Evolutionary conservation across 2,888 invertebrate species (phyloP).

Genomic region (Andrena chrysosceles): DNA sequence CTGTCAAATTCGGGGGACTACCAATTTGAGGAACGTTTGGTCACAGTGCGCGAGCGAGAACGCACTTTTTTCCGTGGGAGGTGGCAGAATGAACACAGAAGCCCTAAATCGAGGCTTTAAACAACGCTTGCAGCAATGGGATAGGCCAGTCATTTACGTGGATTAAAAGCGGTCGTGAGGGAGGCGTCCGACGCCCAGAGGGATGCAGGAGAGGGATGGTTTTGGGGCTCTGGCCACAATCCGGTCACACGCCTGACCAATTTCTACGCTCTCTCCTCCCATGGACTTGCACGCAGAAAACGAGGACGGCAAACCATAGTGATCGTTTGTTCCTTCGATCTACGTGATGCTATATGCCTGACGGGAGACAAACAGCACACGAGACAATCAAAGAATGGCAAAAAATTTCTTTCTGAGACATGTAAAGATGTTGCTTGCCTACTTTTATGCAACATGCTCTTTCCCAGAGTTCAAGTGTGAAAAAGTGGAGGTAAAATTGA

Average conservation of each 20-base stretch:
- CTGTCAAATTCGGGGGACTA: constrained; percentile 15
- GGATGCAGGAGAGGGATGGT: constrained; percentile 45
- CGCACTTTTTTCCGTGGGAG: constrained; percentile 5
- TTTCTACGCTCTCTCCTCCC: constrained; percentile 52
- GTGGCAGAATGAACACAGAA: constrained; percentile 38
- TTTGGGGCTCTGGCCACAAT: constrained; percentile 70
- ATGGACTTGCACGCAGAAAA: constrained; percentile 45
- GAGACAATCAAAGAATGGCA: too few species aligned
- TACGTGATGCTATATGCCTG: not conserved
- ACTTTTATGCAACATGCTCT: too few species aligned
- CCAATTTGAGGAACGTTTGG: not conserved
- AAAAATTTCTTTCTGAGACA: not conserved
- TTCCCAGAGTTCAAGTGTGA: too few species aligned
- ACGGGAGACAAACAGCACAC: constrained; percentile 13
- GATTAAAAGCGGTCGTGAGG: constrained; percentile 68
- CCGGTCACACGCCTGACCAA: constrained; percentile 72
- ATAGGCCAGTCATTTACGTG: constrained; percentile 67
- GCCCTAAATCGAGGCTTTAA: constrained; percentile 60
- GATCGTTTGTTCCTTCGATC: constrained; percentile 31
- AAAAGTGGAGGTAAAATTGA: too few species aligned
- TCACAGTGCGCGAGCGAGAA: not conserved
- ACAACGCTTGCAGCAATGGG: constrained; percentile 52
- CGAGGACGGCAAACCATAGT: constrained; percentile 31
- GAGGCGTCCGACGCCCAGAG: constrained; percentile 44
- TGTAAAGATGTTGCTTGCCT: not conserved